Base-by-base conservation (phyloP, 2,113 vertebrate species). In the Camelus bactrianus region DNA sequence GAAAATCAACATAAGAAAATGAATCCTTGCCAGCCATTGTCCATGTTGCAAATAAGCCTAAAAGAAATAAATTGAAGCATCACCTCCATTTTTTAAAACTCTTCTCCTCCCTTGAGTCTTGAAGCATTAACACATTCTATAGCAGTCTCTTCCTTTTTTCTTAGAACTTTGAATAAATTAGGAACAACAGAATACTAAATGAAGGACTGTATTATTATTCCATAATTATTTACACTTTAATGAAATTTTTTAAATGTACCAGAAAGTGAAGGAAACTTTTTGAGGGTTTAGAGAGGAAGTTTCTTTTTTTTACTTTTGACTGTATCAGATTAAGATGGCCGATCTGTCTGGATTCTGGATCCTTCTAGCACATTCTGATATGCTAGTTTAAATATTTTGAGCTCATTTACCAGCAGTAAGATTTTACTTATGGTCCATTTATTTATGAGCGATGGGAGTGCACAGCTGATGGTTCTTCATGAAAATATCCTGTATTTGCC, bases 261-360 rank as follows among this genome's bases (percentile, higher is more conserved):
- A 48, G 17, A 46, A 30, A 62, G 8, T 8, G 50, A 50, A 76
- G 6, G 1, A 76, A 35, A 82, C 30, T 35, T 35, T 19, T 84
- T 83, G 6, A 38, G 8, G 6, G 3, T 0, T 38, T 0, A 5
- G 14, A 12, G 1, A n/a, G 7, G 5, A 42, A 42, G 38, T 42
- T 42, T 42, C 38, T 6, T 50, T 2, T 13, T 58, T 90, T 52
- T 52, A 11, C 4, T 19, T 38, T 32, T n/a, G 6, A 20, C 14
- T n/a, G 1, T n/a, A 42, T 79, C 2, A 10, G 1, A 58, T 56
- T 46, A 67, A 83, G 4, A 67, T 14, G 30, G 8, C 15, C 35
- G 38, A 60, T 22, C 20, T 14, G 1, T 38, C 11, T 83, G 2
- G 8, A 65, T 46, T 75, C 5, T 65, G 1, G 1, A 16, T 42